Base-by-base conservation (phyloP, 2,113 vertebrate species). In the Pongo pygmaeus region DNA sequence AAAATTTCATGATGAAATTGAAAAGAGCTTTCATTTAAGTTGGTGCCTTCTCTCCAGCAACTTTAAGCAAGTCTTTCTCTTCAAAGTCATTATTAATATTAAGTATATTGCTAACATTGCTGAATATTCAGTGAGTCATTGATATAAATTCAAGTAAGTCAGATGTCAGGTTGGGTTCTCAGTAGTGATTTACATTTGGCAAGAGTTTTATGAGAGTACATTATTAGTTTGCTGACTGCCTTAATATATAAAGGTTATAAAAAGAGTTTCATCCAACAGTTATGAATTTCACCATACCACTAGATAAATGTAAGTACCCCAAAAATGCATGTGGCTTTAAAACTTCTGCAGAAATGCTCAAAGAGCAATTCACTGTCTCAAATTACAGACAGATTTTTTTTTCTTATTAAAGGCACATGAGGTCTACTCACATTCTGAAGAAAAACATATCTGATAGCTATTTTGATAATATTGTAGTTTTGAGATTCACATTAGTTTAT, bases 171-270 rank as follows among this genome's bases (percentile, higher is more conserved):
- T 50, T 81, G 94, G 93, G 61, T 98, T 98, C 97, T 95, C 52
- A 84, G 96, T 78, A 95, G 96, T 92, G 92, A 93, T 91, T 98
- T 98, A 93, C 20, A n/a, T 17, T 64, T 93, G 50, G 55, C 69
- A 94, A 96, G 69, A 61, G 35, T 95, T 98, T 97, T 98, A 96
- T 83, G 96, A 59, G 74, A 89, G 22, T 93, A 16, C 25, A 43
- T 88, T 92, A 74, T 61, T 98, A 67, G 13, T 97, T 98, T 97
- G 94, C 95, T 98, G 38, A 6, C 89, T 97, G 92, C 92, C 25
- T 96, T 98, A 95, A 97, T 98, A 97, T 97, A 93, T 97, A 97
- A 96, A 97, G 96, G 96, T 96, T 98, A 89, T 97, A 97, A 97
- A 97, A 97, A 96, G 48, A 97, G 90, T 72, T 94, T 97, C 85